Conservation (phyloP, 2,797 vertebrate species). For the Pangasius krempfi region DNA sequence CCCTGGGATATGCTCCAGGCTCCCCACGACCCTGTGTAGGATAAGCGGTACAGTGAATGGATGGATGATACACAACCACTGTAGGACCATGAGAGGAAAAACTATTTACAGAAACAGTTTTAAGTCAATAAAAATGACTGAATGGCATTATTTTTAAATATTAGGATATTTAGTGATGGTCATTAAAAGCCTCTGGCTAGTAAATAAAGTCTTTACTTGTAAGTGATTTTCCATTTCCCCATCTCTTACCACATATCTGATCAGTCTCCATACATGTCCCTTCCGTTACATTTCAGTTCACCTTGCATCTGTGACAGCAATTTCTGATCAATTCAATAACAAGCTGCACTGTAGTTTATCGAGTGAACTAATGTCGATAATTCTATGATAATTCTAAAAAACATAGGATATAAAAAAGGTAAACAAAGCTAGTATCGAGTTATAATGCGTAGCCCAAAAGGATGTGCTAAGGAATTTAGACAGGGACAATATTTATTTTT, state of each 20-base stretch:
- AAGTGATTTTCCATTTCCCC: not conserved
- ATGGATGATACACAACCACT: not conserved
- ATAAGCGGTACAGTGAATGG: no score
- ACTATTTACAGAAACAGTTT: not conserved
- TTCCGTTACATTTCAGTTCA: no score
- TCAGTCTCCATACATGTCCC: not conserved
- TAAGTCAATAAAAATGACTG: not conserved
- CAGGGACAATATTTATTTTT: not conserved
- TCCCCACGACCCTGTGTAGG: no score
- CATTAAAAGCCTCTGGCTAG: not conserved
- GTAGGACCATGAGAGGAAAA: not conserved
- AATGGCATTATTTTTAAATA: not conserved
- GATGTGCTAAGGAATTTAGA: not conserved
- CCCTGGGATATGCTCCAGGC: no score
- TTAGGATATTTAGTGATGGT: not conserved
- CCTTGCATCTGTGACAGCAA: no score
- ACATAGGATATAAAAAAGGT: not conserved
- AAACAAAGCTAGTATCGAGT: not conserved
- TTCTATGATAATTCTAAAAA: not conserved
- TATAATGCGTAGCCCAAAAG: not conserved
- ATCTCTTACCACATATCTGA: not conserved
- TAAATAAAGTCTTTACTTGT: not conserved
- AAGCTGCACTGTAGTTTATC: not conserved
- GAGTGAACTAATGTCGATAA: no score
- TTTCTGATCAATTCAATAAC: no score